These are phyloP conservation scores for Artibeus jamaicensis DNA, from an alignment of 2,797 vertebrate species.

Conservation along the genomic window DNA sequence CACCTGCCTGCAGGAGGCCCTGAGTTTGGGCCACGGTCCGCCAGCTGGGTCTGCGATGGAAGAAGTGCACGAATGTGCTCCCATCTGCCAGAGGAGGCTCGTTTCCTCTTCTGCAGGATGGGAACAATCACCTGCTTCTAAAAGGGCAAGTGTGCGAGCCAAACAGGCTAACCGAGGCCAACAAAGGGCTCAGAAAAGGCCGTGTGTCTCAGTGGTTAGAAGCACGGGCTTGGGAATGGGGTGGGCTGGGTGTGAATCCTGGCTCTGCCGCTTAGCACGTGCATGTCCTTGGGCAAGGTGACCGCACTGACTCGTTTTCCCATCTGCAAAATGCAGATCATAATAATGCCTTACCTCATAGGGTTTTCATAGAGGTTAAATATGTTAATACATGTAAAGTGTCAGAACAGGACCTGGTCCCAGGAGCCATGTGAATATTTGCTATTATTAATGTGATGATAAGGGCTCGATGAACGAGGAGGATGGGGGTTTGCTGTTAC, in stretches of 20 bases:
- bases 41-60: neutral
- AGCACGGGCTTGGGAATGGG: rapidly evolving
- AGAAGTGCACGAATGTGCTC: rapidly evolving
- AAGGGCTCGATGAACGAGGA: neutral
- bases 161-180: rapidly evolving
- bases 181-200: neutral
- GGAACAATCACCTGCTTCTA: too few species aligned
- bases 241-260: neutral
- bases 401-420: neutral
- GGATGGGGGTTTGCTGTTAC: neutral
- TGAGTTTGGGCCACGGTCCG: too few species aligned
- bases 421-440: neutral
- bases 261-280: too few species aligned
- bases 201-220: rapidly evolving
- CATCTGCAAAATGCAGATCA: neutral
- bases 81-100: neutral
- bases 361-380: neutral
- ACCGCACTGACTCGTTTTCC: neutral
- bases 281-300: neutral
- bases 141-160: neutral
- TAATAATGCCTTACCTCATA: neutral
- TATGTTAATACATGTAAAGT: neutral
- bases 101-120: neutral
- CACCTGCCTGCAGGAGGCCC: neutral
- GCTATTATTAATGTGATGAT: neutral